Evolutionary conservation across 2,888 invertebrate genomes (phyloP).

Genomic region (Heliconius aoede): DNA sequence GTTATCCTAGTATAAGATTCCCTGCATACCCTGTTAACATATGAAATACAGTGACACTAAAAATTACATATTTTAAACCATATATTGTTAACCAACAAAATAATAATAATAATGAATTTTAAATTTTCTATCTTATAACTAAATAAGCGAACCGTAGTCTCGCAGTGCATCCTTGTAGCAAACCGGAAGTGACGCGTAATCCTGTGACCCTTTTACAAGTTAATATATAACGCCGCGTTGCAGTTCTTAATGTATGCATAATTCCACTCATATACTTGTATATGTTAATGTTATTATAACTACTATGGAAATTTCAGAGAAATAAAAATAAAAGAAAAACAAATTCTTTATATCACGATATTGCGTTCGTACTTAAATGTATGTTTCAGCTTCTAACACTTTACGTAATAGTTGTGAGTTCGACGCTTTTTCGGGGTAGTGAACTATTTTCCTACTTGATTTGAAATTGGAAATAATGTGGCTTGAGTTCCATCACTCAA

Average conservation of each 20-base stretch:
- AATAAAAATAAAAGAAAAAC: no score
- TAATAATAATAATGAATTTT: neutral
- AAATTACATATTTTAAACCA: neutral
- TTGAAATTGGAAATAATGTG: no score
- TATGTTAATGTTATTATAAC: neutral
- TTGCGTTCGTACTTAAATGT: neutral
- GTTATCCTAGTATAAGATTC: no score
- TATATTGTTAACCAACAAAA: neutral
- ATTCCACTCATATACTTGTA: neutral
- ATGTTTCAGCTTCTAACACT: no score
- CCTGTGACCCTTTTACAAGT: neutral
- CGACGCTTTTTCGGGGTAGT: no score
- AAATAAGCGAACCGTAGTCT: neutral
- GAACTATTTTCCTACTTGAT: no score
- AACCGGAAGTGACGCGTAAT: slow-evolving; percentile 13
- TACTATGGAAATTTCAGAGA: neutral
- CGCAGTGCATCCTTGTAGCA: neutral
- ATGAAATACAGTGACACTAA: no score
- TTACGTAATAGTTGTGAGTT: no score
- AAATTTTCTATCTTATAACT: neutral
- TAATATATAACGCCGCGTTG: neutral
- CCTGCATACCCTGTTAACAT: no score
- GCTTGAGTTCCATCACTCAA: no score
- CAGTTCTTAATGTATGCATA: neutral
- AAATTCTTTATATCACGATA: neutral